Base-by-base conservation (phyloP, 2,888 invertebrate species). In the Watsonalla binaria region DNA sequence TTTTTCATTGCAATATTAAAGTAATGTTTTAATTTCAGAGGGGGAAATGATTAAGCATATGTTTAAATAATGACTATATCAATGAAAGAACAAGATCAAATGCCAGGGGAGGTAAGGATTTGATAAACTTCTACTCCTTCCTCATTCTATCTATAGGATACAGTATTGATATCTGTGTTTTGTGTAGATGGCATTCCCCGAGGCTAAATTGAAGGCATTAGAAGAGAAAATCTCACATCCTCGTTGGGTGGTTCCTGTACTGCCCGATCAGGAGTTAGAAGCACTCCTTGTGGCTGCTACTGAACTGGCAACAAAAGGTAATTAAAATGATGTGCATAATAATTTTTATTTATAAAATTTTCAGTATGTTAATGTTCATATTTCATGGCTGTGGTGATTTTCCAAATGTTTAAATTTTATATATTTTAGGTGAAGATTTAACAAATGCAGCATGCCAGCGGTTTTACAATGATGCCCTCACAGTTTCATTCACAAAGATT, bases 201-300 rank as follows among this genome's bases (percentile, higher is more conserved):
- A 95, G 76, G 94, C 94, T 51, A 97, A 98, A 86, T 91, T 99
- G 80, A 94, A 95, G 66, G 94, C 95, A 70, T 92, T 99, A 71
- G 98, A 98, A 90, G 98, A 98, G 82, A 98, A 98, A 93, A 98
- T 99, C 80, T 97, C 97, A 71, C 95, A 96, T 90, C 95, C 98
- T 56, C 93, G 98, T 74, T 99, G 99, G 99, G 97, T 99, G 60
- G 98, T 99, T 52, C 99, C 99, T 42, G 99, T 99, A 52, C 90
- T 99, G 74, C 98, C 99, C 9, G 98, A 98, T 74, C 98, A 98
- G 89, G 98, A 99, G 86, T 90, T 99, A 70, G 98, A 98, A 90
- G 94, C 96, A 74, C 92, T 99, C 65, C 92, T 99, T 61, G 95
- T 96, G 86, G 96, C 97, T 67, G 94, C 98, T 63, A 97, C 97